Conservation (phyloP, 2,888 invertebrate species). For the Neoitamus cyanurus region DNA sequence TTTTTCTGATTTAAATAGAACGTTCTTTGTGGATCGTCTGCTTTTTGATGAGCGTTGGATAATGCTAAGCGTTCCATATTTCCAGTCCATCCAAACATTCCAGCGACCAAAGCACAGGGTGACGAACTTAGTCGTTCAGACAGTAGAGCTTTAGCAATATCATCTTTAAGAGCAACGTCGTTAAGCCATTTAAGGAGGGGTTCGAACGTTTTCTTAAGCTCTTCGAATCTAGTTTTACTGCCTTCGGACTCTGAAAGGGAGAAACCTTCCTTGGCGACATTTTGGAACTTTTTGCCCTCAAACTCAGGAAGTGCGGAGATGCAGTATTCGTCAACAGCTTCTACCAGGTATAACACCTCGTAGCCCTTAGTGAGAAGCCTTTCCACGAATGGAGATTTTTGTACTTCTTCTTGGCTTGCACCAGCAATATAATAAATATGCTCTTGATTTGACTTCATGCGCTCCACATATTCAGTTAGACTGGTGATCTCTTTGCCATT, state of each 20-base stretch:
- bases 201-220: conserved; percentile 81
- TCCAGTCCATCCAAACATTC: conserved; percentile 98
- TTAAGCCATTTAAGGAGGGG: conserved; percentile 92
- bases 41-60: conserved; percentile 96
- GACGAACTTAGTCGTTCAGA: conserved; percentile 91
- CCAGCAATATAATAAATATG: conserved; percentile 98
- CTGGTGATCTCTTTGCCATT: conserved; percentile 75
- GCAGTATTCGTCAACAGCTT: conserved; percentile 98
- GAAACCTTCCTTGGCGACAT: conserved; percentile 98
- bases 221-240: conserved; percentile 81
- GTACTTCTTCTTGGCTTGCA: conserved; percentile 84
- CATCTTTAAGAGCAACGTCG: conserved; percentile 82
- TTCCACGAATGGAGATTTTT: conserved; percentile 95
- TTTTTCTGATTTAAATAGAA: conserved; percentile 94
- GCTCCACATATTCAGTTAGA: conserved; percentile 87
- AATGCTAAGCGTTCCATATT: conserved; percentile 98
- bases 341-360: conserved; percentile 93
- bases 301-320: conserved; percentile 97
- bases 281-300: conserved; percentile 99
- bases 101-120: conserved; percentile 96
- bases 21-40: conserved; percentile 89
- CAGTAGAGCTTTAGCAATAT: conserved; percentile 81
- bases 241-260: conserved; percentile 79
- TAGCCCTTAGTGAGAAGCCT: conserved; percentile 91
- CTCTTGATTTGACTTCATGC: conserved; percentile 96